Evolutionary conservation across 2,888 invertebrate genomes (phyloP).

Genomic region (Conus canariensis): DNA sequence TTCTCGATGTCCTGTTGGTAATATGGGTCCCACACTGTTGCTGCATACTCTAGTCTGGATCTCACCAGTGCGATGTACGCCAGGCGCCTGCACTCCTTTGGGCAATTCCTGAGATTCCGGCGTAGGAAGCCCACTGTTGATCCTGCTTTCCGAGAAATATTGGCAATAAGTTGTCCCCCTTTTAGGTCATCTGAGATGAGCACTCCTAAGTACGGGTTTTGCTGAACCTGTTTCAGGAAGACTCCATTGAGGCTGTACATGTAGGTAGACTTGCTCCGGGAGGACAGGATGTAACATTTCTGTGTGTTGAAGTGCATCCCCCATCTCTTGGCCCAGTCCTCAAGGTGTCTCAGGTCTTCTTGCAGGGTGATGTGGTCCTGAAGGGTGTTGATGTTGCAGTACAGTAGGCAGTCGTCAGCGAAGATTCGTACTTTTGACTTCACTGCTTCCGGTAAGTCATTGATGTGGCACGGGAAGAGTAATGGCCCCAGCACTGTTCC

Average conservation of each 20-base stretch:
- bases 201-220: background rate
- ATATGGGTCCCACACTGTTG: conserved; percentile 5
- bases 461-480: background rate
- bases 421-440: conserved; percentile 2
- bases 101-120: background rate
- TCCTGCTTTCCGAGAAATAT: background rate
- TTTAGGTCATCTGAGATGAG: background rate
- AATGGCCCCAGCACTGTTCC: background rate
- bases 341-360: background rate
- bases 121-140: background rate
- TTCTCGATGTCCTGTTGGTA: background rate
- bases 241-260: background rate
- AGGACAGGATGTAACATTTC: background rate
- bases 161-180: background rate
- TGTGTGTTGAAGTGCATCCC: conserved; percentile 2
- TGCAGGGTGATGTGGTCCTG: conserved; percentile 13
- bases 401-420: background rate
- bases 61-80: background rate
- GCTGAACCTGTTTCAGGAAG: background rate
- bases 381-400: background rate
- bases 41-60: background rate
- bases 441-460: background rate
- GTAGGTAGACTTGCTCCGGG: background rate
- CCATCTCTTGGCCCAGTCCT: background rate
- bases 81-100: background rate